Evolutionary conservation across 2,888 invertebrate genomes (phyloP), one percentile per base, ranked within the genome.

Genomic region (Xanthia icteritia): DNA sequence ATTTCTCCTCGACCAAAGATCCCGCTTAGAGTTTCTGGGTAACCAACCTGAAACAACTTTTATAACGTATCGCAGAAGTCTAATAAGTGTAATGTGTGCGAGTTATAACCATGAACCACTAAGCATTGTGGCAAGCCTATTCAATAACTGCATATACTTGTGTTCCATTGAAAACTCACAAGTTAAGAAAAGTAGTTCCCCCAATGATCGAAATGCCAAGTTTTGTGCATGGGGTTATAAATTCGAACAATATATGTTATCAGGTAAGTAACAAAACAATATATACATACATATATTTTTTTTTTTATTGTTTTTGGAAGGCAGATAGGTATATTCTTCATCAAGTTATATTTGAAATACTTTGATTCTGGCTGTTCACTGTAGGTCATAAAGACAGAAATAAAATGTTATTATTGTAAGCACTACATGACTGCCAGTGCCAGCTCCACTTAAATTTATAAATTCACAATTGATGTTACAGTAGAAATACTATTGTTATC

Each of bases 101-200:
- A 85, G 87, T n/a, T 90, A 86, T 70, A 76, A 56, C 27, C 73
- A 70, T 42, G 84, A 90, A 45, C 86, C 87, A 60, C 31, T 89
- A 20, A 67, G 73, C 70, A 86, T 91, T 70, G 84, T 83, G 65
- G 91, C 90, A 45, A 87, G 88, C 67, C 76, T 90, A 61, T 89
- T 86, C 56, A 89, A 90, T n/a, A 89, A 89, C n/a, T 86, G 88
- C 15, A 90, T 92, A 75, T 92, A 92, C 73, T 84, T 92, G 76
- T 90, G 87, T 81, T 88, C 88, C 23, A 15, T 91, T 64, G 89
- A 90, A 73, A 88, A 86, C 67, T 68, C 80, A 58, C 69, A 88
- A 78, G 82, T 87, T 48, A 58, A 79, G n/a, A 58, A 69, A 61
- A 85, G 79, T 68, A 68, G 72, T 48, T 77, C 76, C 39, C 78